Evolutionary conservation across 2,797 vertebrate genomes (phyloP).

Genomic region (Leptodactylus fallax): DNA sequence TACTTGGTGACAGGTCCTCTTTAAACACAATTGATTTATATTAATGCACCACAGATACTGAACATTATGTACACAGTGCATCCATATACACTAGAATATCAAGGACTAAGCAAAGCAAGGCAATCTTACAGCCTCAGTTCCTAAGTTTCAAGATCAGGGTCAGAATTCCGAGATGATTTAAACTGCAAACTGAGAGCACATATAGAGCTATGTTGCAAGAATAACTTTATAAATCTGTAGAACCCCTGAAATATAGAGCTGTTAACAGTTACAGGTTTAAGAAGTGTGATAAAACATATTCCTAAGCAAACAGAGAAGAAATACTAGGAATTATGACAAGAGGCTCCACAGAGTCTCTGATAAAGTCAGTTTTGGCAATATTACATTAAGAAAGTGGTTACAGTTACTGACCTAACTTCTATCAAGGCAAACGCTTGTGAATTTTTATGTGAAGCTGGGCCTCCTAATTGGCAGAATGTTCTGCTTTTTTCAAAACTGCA

Average conservation of each 20-base stretch:
- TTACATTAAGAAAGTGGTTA: constrained; percentile 60
- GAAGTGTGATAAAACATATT: constrained; percentile 37
- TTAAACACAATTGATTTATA: too few species aligned
- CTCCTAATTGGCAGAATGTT: constrained; percentile 65
- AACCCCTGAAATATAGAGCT: constrained; percentile 12
- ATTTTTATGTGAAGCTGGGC: constrained; percentile 61
- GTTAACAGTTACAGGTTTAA: constrained; percentile 26
- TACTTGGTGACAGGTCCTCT: too few species aligned
- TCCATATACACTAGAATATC: not conserved
- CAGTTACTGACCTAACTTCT: constrained; percentile 64
- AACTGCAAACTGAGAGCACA: not conserved
- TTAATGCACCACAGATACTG: too few species aligned
- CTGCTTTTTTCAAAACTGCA: constrained; percentile 65
- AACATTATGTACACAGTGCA: not conserved
- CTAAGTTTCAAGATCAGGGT: too few species aligned
- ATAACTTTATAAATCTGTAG: constrained; percentile 6
- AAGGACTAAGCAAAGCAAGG: not conserved
- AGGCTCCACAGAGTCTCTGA: constrained; percentile 59
- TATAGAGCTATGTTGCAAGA: not conserved
- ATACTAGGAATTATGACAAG: constrained; percentile 54
- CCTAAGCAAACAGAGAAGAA: constrained; percentile 56
- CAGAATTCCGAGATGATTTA: not conserved
- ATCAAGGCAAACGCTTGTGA: constrained; percentile 63
- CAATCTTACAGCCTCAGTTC: not conserved
- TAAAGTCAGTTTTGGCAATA: constrained; percentile 56